Conservation (phyloP, 2,113 vertebrate genomes). For the Triplophysa rosa region DNA sequence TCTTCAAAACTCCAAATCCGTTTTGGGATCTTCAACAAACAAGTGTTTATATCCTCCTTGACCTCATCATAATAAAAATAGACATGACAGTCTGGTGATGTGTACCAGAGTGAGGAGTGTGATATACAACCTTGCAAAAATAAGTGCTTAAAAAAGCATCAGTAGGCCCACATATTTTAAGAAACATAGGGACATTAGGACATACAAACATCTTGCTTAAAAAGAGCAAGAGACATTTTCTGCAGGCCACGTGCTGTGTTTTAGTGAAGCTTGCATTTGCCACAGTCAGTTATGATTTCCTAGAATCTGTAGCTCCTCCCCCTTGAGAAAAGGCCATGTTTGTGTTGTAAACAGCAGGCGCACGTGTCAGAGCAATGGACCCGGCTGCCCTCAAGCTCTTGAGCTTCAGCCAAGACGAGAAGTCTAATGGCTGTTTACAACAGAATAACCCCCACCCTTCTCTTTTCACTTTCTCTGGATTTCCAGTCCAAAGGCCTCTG, state of each 20-base stretch:
- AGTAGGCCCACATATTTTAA: background rate
- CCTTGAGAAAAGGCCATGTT: slow-evolving; percentile 37
- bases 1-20: background rate
- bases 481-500: slow-evolving; percentile 28
- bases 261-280: slow-evolving; percentile 46
- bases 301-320: slow-evolving; percentile 53
- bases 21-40: background rate
- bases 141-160: slow-evolving; percentile 27
- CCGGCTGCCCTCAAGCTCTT: slow-evolving; percentile 46
- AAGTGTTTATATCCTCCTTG: slow-evolving; percentile 4
- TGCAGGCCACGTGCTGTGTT: slow-evolving; percentile 13
- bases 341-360: slow-evolving; percentile 57
- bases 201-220: background rate
- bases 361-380: slow-evolving; percentile 57
- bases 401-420: slow-evolving; percentile 33
- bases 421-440: slow-evolving; percentile 49
- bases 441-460: background rate
- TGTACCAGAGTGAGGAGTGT: slow-evolving; percentile 14
- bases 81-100: background rate
- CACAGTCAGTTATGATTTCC: slow-evolving; percentile 62
- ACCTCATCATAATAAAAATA: slow-evolving; percentile 23
- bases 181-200: slow-evolving; percentile 1
- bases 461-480: slow-evolving; percentile 8
- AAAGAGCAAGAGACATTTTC: background rate
- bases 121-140: slow-evolving; percentile 37